Percentiles rank a stretch among this genome's conserved stretches.
Evolutionary conservation across 2,797 vertebrate species (phyloP).

Genomic region (Columba guinea): DNA sequence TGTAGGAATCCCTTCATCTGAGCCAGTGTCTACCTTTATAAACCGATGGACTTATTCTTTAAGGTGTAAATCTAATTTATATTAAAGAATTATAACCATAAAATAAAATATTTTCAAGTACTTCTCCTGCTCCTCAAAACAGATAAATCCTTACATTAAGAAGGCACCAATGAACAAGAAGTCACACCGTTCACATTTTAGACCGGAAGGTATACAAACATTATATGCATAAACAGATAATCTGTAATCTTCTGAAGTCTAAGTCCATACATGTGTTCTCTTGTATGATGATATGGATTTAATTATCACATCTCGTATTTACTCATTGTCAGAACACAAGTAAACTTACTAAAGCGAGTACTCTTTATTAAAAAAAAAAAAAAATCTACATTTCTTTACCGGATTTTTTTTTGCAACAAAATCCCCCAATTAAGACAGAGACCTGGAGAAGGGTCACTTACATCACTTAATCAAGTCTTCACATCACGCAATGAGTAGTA

Average conservation of each 20-base stretch:
- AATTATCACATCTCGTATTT: not conserved
- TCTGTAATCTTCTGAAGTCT: not conserved
- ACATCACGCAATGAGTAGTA: not conserved
- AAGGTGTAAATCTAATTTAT: not conserved
- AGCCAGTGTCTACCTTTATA: conserved; percentile 39
- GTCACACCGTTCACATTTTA: not conserved
- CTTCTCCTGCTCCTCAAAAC: not conserved
- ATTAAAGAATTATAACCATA: not conserved
- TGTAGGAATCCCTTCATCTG: not conserved
- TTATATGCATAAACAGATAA: not conserved
- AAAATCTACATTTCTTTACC: not conserved
- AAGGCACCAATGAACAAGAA: not conserved
- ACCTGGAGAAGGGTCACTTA: not conserved
- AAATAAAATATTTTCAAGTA: conserved; percentile 17
- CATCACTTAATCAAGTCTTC: not conserved
- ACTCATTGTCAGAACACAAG: not conserved
- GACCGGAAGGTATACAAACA: not conserved
- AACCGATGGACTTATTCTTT: conserved; percentile 12
- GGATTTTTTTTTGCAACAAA: not conserved
- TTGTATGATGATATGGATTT: not conserved
- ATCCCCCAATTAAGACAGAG: not conserved
- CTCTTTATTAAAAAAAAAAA: not conserved
- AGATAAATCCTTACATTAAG: not conserved
- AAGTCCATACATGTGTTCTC: not conserved
- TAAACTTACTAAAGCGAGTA: not conserved